Percentiles rank a stretch among this genome's conserved stretches.
Conservation (phyloP, 2,113 vertebrate genomes). For the Heterotilapia buettikoferi region DNA sequence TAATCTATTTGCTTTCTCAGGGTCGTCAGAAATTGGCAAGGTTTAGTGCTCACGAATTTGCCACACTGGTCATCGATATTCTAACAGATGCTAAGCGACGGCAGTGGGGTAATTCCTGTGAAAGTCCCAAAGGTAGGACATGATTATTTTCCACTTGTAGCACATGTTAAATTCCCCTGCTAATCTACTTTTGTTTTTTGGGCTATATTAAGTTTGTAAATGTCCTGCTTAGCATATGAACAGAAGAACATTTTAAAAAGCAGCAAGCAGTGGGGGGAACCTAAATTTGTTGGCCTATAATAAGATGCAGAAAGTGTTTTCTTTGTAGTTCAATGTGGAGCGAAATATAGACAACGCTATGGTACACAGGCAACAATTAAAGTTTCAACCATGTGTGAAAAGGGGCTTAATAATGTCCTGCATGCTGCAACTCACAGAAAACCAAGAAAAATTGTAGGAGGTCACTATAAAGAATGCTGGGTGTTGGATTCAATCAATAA, state of each 20-base stretch:
- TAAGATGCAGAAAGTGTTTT: background rate
- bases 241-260: background rate
- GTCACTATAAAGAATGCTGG: background rate
- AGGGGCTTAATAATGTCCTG: background rate
- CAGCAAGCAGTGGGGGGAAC: background rate
- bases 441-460: background rate
- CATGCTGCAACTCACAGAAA: background rate
- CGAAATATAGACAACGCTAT: background rate
- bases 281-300: background rate
- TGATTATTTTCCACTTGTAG: background rate
- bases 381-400: background rate
- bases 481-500: background rate
- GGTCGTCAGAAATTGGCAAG: slow-evolving; percentile 94
- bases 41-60: slow-evolving; percentile 96
- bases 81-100: slow-evolving; percentile 93
- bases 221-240: background rate
- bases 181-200: background rate
- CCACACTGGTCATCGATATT: slow-evolving; percentile 93
- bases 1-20: slow-evolving; percentile 53
- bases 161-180: background rate
- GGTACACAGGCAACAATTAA: background rate
- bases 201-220: background rate
- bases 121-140: slow-evolving; percentile 82
- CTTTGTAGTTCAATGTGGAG: background rate
- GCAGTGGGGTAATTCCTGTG: slow-evolving; percentile 85